These are phyloP conservation scores for Mythimna impura DNA, from an alignment of 2,888 invertebrate genomes.

Conservation along the genomic window DNA sequence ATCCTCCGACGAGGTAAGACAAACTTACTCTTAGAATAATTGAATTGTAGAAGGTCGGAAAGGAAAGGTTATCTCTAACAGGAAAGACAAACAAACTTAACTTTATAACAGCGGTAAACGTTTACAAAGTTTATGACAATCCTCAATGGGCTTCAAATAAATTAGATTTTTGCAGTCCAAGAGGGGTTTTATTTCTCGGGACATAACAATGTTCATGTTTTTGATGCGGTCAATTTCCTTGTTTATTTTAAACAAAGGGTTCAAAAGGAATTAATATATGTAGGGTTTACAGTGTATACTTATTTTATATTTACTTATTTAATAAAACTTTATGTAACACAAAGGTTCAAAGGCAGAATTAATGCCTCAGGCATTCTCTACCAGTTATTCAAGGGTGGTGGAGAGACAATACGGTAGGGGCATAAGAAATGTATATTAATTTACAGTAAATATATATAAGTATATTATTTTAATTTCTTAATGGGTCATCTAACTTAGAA, in stretches of 20 bases:
- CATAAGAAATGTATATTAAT: too few species aligned
- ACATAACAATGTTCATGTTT: constrained; percentile 18
- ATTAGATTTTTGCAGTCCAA: constrained; percentile 45
- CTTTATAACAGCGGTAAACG: constrained; percentile 43
- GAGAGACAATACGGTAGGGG: too few species aligned
- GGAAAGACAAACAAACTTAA: constrained; percentile 41
- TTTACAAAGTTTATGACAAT: constrained; percentile 50
- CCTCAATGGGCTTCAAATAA: constrained; percentile 47
- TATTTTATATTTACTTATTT: background rate
- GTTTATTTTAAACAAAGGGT: constrained; percentile 16
- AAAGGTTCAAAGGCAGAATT: too few species aligned
- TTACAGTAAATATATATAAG: background rate
- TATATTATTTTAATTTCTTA: too few species aligned
- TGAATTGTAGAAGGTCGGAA: constrained; percentile 21
- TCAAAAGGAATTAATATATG: constrained; percentile 4
- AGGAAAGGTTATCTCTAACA: constrained; percentile 17
- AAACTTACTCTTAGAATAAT: constrained; percentile 35
- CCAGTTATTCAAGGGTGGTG: too few species aligned
- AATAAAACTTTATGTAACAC: background rate
- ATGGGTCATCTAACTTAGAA: constrained; percentile 2
- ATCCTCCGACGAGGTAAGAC: background rate
- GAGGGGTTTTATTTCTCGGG: constrained; percentile 11
- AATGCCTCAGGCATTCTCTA: too few species aligned
- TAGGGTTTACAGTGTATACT: background rate
- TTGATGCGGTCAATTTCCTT: constrained; percentile 1